These are phyloP conservation scores for Gonocerus acuteangulatus DNA, from an alignment of 2,888 invertebrate genomes.

Conservation along the genomic window DNA sequence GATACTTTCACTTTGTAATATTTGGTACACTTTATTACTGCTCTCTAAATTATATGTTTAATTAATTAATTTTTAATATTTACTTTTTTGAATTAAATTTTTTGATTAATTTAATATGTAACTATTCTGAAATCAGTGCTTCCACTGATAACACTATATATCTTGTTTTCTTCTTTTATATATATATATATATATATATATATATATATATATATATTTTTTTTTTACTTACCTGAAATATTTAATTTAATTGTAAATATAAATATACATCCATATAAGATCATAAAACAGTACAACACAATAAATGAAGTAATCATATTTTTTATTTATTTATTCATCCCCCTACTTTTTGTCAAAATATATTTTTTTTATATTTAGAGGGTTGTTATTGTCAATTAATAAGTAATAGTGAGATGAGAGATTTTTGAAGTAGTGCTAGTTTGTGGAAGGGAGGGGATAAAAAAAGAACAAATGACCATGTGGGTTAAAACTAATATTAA, in stretches of 20 bases:
- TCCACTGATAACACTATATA: no score
- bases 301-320: neutral
- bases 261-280: neutral
- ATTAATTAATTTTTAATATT: neutral
- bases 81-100: neutral
- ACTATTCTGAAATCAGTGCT: neutral
- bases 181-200: no score
- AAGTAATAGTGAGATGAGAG: no score
- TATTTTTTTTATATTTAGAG: no score
- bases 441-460: no score
- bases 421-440: no score
- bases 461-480: no score
- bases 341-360: no score
- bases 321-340: no score
- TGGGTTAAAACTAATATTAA: no score
- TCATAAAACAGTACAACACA: neutral
- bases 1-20: constrained; percentile 6
- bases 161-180: no score
- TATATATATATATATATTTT: neutral
- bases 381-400: no score
- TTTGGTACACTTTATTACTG: neutral
- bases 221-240: neutral
- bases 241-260: neutral
- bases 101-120: neutral
- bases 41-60: constrained; percentile 14